A percentile compares a stretch with the other conserved stretches of the same genome.
These are phyloP conservation scores for Suillia variegata DNA, from an alignment of 2,888 invertebrate genomes.

Conservation along the genomic window DNA sequence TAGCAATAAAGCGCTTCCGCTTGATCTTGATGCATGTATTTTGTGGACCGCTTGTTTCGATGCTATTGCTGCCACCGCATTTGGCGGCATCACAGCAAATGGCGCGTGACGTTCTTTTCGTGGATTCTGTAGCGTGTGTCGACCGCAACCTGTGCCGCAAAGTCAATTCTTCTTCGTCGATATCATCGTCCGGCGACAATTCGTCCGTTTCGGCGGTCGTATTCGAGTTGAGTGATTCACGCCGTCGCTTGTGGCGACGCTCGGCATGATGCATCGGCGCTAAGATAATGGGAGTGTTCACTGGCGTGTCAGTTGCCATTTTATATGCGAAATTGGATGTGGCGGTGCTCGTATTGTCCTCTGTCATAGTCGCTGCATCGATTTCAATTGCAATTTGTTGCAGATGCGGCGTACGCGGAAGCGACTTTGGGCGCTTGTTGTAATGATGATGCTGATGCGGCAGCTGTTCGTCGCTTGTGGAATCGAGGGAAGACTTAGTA, in stretches of 20 bases:
- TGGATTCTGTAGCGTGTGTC: conserved; percentile 5
- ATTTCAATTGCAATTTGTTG: conserved; percentile 51
- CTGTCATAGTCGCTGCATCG: conserved; percentile 56
- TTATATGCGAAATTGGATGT: conserved; percentile 54
- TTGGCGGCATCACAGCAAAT: conserved; percentile 22
- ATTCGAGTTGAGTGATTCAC: conserved; percentile 46
- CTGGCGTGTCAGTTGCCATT: conserved; percentile 41
- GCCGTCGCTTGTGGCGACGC: conserved; percentile 29
- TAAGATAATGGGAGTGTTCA: conserved; percentile 45
- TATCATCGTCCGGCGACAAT: conserved; percentile 39
- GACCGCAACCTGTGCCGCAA: not conserved
- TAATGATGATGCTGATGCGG: conserved; percentile 17
- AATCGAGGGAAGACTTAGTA: conserved; percentile 53
- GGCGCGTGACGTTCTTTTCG: conserved; percentile 11
- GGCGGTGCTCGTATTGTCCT: conserved; percentile 52
- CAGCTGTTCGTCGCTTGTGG: conserved; percentile 45
- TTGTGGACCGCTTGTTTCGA: conserved; percentile 36
- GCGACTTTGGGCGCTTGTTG: conserved; percentile 22
- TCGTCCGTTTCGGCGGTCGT: conserved; percentile 52
- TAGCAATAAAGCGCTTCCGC: conserved; percentile 50
- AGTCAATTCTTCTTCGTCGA: conserved; percentile 42
- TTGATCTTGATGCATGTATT: conserved; percentile 54
- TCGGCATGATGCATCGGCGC: conserved; percentile 42
- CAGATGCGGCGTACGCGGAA: conserved; percentile 3
- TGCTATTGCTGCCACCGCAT: conserved; percentile 27